These are phyloP conservation scores for Orycteropus afer DNA, from an alignment of 2,113 vertebrate genomes.

Conservation along the genomic window DNA sequence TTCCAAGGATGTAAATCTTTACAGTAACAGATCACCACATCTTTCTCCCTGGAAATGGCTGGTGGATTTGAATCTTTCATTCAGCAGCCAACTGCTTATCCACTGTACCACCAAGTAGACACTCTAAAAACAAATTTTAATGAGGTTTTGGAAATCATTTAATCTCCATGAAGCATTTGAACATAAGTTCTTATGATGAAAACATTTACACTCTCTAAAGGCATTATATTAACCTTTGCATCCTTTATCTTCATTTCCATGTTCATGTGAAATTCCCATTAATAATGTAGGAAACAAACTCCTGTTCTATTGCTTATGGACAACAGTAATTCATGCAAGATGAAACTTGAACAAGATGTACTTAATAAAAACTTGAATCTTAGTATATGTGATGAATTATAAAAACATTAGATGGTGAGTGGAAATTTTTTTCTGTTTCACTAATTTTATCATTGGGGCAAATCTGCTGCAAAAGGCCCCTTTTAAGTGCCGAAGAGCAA, in stretches of 20 bases:
- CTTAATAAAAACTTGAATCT: constrained; percentile 62
- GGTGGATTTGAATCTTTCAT: not conserved
- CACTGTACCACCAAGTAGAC: not conserved
- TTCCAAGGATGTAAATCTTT: no score
- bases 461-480: no score
- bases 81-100: not conserved
- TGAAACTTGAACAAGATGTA: constrained; percentile 7
- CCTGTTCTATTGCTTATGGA: not conserved
- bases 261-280: not conserved
- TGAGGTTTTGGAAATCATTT: not conserved
- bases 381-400: constrained; percentile 38
- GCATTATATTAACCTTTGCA: not conserved
- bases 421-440: constrained; percentile 71
- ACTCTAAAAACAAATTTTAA: not conserved
- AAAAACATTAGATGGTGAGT: constrained; percentile 52
- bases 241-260: not conserved
- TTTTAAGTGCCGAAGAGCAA: no score
- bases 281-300: not conserved
- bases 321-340: not conserved
- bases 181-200: constrained; percentile 1
- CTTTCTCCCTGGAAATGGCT: no score
- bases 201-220: not conserved
- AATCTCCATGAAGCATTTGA: not conserved
- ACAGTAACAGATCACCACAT: no score
- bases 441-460: no score